A percentile compares a stretch with the other conserved stretches of the same genome.
phyloP scores from a whole-genome alignment of 2,797 vertebrate genomes.

The Gadopsis marmoratus region DNA sequence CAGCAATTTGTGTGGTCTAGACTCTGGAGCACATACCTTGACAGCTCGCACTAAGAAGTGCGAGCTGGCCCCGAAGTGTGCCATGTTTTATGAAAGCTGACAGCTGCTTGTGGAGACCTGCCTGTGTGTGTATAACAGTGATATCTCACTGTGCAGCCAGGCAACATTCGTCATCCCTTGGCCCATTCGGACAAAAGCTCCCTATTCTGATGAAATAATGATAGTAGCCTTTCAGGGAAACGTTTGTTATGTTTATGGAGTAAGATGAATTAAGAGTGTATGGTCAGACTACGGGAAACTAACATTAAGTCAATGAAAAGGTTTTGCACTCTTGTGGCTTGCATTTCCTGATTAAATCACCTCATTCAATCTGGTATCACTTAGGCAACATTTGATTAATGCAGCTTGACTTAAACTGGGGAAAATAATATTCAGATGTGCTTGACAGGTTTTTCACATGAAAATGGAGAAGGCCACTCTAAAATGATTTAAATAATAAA shows the following conservation, averaged over 20 bases:
- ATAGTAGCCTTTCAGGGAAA: slow-evolving; percentile 32
- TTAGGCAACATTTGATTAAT: not conserved
- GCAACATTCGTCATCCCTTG: slow-evolving; percentile 48
- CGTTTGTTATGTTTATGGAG: slow-evolving; percentile 40
- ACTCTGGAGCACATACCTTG: slow-evolving; percentile 11
- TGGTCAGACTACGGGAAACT: slow-evolving; percentile 4
- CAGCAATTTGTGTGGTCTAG: slow-evolving; percentile 43
- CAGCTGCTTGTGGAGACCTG: slow-evolving; percentile 58
- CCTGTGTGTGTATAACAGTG: slow-evolving; percentile 44
- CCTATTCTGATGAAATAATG: slow-evolving; percentile 56
- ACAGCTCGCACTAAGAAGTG: slow-evolving; percentile 45
- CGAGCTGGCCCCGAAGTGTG: slow-evolving; percentile 41
- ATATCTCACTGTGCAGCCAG: slow-evolving; percentile 55
- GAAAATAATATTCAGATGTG: not conserved
- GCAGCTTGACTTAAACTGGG: not conserved
- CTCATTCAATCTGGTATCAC: not conserved
- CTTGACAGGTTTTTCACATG: not conserved
- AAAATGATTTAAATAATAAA: not conserved
- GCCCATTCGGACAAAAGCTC: slow-evolving; percentile 30
- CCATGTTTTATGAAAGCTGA: slow-evolving; percentile 67
- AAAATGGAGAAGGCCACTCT: not conserved
- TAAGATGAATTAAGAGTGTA: slow-evolving; percentile 6
- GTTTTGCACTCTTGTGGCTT: not conserved
- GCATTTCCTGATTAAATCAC: slow-evolving; percentile 15
- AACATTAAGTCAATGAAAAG: slow-evolving; percentile 7